Base-by-base conservation (phyloP, 1,140 invertebrate species). In the Euschistus heros region DNA sequence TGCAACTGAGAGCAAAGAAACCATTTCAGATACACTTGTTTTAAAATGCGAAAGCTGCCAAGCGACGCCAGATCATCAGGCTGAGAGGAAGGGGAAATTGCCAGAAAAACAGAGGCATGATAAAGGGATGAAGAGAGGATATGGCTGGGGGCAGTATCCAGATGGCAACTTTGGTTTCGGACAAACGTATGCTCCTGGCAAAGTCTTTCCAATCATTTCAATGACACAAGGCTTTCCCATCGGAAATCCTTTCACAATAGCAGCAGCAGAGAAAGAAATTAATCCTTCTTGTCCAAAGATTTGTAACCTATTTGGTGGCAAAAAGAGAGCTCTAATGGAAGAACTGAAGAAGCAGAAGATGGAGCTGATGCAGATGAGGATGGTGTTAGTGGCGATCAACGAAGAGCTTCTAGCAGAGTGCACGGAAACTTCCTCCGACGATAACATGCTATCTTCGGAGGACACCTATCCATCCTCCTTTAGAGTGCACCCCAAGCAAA, bases 351-450 rank as follows among this genome's bases (percentile, higher is more conserved):
- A 50, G 47, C 47, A 50, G 20, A 50, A 50, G 47, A 4, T 50
- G 10, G 47, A 50, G n/a, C 47, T 50, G n/a, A 50, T 50, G 47
- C n/a, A 50, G 20, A 50, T 50, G 47, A 50, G 20, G 47, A 50
- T 22, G 20, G n/a, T 50, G 10, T 17, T 50, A 6, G 20, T 22
- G 20, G 47, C 47, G 10, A 50, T 50, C 4, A 50, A 50, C 33
- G 33, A 37, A 37, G 33, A 37, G 33, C 33, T 37, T 13, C 33
- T 37, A 13, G 33, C 33, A 4, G 33, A 37, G 13, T 37, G 33
- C 33, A 10, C 33, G 10, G 33, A 37, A 6, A 10, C 33, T 1
- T 37, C 33, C 6, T 37, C 33, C 1, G 33, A 37, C 3, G 33
- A 37, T 2, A 10, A 37, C 10, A 10, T 37, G 1, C 33, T 13